Base-by-base conservation (phyloP, 1,140 invertebrate species). In the Brachionus sp. region DNA sequence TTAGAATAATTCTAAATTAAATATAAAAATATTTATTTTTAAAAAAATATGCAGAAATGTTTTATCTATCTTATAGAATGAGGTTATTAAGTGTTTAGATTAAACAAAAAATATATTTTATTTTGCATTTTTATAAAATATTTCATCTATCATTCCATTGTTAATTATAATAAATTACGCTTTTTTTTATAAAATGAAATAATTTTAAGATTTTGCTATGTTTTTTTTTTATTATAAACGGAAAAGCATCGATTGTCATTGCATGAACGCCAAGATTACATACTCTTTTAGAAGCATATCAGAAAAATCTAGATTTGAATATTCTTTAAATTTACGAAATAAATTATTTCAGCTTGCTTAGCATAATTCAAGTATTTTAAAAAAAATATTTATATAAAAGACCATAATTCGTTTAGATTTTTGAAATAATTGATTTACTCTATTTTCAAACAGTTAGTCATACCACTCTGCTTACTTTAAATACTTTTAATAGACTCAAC, bases 131-230 rank as follows among this genome's bases (percentile, higher is more conserved):
- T 57, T 3, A 9, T 19, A 19, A 57, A 57, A 57, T 19, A 42
- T 42, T 57, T 57, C 50, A 25, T 19, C 19, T 57, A 57, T 57
- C 9, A 57, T 57, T 57, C 19, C 9, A 50, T 5, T 1, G 44
- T 50, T 19, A 57, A 57, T 57, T 57, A 57, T 57, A 57, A 57
- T 57, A 57, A 57, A 57, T 57, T 57, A 57, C 50, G 50, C 50
- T 57, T 57, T 19, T 57, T 57, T 57, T 29, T 29, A 29, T 29
- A 29, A 9, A n/a, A 19, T 57, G n/a, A 57, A 57, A 57, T 57
- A 19, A 23, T 16, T 19, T 57, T 57, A 57, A 57, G 50, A 57
- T 25, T 57, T 57, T 23, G 37, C 12, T 13, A 10, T 5, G 9
- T 5, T 9, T 7, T 42, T 42, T 9, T 5, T 19, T 19, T 7